phyloP scores from a whole-genome alignment of 1,140 invertebrate genomes.

The Drosophila pachea region DNA sequence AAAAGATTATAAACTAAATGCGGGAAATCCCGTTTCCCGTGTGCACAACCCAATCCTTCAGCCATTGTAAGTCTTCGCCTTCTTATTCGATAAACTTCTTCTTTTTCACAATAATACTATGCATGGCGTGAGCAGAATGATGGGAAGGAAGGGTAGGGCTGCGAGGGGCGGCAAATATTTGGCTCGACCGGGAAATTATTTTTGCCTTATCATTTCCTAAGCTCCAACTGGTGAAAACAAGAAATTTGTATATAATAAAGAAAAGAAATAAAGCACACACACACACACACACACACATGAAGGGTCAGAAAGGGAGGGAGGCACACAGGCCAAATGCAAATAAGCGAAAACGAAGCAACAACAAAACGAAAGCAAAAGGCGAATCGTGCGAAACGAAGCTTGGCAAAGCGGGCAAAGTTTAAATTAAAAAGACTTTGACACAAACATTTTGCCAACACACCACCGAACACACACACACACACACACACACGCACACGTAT shows the following conservation, averaged over 20 bases:
- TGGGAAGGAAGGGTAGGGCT: too few species aligned
- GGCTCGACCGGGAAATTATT: slow-evolving; percentile 33
- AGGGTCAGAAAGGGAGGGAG: slow-evolving; percentile 30
- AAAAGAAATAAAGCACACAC: slow-evolving; percentile 7
- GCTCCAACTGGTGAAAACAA: slow-evolving; percentile 6
- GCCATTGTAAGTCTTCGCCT: slow-evolving; percentile 2
- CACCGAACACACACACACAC: slow-evolving; percentile 19
- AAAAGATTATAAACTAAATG: slow-evolving; percentile 41
- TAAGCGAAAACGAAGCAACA: slow-evolving; percentile 51
- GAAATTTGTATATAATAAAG: slow-evolving; percentile 4
- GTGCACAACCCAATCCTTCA: slow-evolving; percentile 41
- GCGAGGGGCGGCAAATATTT: slow-evolving; percentile 27
- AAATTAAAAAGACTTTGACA: slow-evolving; percentile 74
- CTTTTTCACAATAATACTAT: slow-evolving; percentile 32
- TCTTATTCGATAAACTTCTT: background rate
- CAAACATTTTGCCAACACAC: slow-evolving; percentile 59
- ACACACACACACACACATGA: slow-evolving; percentile 16
- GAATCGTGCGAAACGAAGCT: slow-evolving; percentile 50
- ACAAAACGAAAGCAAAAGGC: slow-evolving; percentile 45
- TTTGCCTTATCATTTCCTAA: slow-evolving; percentile 45
- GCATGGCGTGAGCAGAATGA: too few species aligned
- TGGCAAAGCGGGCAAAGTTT: slow-evolving; percentile 51
- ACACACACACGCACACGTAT: slow-evolving; percentile 19
- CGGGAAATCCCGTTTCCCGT: slow-evolving; percentile 41
- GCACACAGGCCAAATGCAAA: slow-evolving; percentile 57